phyloP scores from a whole-genome alignment of 2,113 vertebrate genomes.

The Ceyx cyanopectus region DNA sequence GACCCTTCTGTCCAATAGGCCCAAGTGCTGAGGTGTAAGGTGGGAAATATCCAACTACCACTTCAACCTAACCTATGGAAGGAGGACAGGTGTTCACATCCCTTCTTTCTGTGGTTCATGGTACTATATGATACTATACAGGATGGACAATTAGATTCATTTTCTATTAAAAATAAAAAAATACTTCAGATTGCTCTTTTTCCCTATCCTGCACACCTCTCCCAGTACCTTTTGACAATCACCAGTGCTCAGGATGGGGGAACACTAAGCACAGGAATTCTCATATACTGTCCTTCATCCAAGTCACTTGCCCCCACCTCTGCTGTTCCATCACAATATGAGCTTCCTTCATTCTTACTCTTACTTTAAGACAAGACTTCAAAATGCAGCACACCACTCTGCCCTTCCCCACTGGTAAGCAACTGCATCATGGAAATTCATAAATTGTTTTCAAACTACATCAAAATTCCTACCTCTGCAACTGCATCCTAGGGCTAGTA shows the following conservation, averaged over 20 bases:
- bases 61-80: background rate
- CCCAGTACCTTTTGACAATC: background rate
- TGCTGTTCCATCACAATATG: background rate
- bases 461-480: background rate
- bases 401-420: background rate
- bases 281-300: background rate
- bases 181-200: background rate
- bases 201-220: background rate
- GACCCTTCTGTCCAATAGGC: background rate
- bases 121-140: background rate
- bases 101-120: background rate
- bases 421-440: background rate
- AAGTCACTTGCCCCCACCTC: background rate
- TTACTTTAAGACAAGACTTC: background rate
- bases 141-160: background rate
- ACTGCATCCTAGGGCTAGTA: background rate
- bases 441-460: background rate
- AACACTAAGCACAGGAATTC: background rate
- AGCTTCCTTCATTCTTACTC: background rate
- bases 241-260: background rate
- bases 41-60: background rate
- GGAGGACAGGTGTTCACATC: background rate
- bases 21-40: background rate
- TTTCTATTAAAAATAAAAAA: background rate
- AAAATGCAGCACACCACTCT: background rate